Evolutionary conservation across 2,113 vertebrate species (phyloP), one percentile per base, ranked within the genome.

Genomic region (Scortum barcoo): DNA sequence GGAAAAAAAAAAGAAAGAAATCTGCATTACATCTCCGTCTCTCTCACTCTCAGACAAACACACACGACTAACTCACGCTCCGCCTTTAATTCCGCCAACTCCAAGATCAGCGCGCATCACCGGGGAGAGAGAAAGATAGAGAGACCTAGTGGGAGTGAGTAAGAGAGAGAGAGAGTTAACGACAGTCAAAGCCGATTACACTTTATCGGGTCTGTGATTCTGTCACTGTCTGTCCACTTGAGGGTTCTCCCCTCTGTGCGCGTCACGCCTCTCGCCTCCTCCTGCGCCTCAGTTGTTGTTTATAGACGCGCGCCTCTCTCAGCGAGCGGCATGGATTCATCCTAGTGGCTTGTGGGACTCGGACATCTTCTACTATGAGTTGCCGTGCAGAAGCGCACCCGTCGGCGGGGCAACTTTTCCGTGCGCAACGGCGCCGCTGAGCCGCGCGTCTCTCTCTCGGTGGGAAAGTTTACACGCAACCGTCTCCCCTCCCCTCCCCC

Each of bases 111-210:
- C 60, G 74, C 83, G 79, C 85, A 91, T 90, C 85, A 83, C 63
- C 11, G 22, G 26, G 67, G 84, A 86, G 90, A 51, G 68, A 65
- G 72, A 50, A 22, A 46, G 65, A 44, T 14, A 74, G 73, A 76
- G 75, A 86, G 81, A 83, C 88, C 91, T 93, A 93, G 84, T 48
- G 36, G 40, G 38, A 51, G 62, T 3, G 71, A 26, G 76, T 24
- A 78, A 33, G 78, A 26, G 85, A 73, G 91, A 66, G 83, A 81
- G 76, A 69, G 89, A 89, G 91, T 94, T 93, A 94, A 89, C 93
- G 91, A 83, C 84, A 93, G 93, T 93, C 89, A 95, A 96, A 97
- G 96, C 97, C 90, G 96, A 95, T 97, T 97, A 97, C 84, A 83
- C 92, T 94, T 95, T 86, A 94, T 94, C 94, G 89, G 89, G 84